Evolutionary conservation across 1,140 invertebrate genomes (phyloP), one percentile per base, ranked within the genome.

Genomic region (Cyclargus thomasi): DNA sequence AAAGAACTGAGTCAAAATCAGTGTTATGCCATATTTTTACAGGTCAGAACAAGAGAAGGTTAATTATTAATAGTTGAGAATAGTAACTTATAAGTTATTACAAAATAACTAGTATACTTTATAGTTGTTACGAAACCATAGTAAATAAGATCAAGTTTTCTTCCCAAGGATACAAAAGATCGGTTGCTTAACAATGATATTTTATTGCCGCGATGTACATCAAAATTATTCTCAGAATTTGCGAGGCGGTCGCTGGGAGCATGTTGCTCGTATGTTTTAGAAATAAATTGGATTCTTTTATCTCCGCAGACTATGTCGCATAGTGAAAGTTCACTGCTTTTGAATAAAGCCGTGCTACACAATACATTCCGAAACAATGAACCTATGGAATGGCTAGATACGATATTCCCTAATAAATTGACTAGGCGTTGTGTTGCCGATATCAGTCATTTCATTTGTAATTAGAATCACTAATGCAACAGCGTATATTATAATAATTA

Each of bases 211-310:
- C 39, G 39, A 59, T 21, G 55, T 59, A 20, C 18, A 55, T 55
- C 55, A 59, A 59, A 59, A 59, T 59, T 59, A 59, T 59, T 59
- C 10, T 10, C 55, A 21, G 55, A 59, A 59, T 59, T 59, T 59
- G 55, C 55, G 55, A 21, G 55, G 10, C 55, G 18, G 55, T 21
- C 55, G 55, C 20, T 21, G 55, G 55, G 18, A 21, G 55, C 55
- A 47, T 47, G 55, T 59, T 20, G 18, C 18, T 20, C 18, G 18
- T 20, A 59, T 59, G 55, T 59, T 59, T 59, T 59, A 59, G 55
- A 59, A 59, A 59, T 59, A 59, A 59, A 59, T 59, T 59, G 55
- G 55, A 59, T 59, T 59, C 55, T 59, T 59, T 59, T 59, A 59
- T 59, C 55, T 21, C 55, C 55, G 20, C 55, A 21, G 55, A 59